Conservation (phyloP, 2,797 vertebrate species). For the Syngnathus rostellatus region DNA sequence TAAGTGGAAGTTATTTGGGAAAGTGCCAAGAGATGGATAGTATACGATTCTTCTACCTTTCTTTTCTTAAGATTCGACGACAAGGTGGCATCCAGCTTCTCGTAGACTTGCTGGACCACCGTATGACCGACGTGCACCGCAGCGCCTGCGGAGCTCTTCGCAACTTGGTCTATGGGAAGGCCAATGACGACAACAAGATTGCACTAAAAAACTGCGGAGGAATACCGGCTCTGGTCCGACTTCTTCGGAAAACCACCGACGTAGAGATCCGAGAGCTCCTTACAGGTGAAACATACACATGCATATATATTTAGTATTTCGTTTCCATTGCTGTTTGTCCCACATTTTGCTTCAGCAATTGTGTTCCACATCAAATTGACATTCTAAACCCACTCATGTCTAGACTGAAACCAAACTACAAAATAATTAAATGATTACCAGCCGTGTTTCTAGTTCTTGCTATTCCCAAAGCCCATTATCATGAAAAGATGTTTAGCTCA, state of each 20-base stretch:
- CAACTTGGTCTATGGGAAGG: conserved; percentile 94
- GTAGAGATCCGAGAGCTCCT: conserved; percentile 97
- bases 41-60: not conserved
- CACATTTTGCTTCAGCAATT: not conserved
- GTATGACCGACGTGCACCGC: conserved; percentile 95
- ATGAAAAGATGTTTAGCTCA: not conserved
- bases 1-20: too few relatives aligned
- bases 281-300: conserved; percentile 72
- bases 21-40: not conserved
- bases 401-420: not conserved
- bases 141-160: conserved; percentile 93
- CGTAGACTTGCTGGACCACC: conserved; percentile 93
- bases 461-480: not conserved
- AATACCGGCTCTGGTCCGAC: conserved; percentile 89
- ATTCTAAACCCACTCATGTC: not conserved
- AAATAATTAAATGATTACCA: not conserved
- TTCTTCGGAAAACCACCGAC: conserved; percentile 92
- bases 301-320: too few relatives aligned
- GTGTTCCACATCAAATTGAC: not conserved
- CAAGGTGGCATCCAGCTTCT: conserved; percentile 96
- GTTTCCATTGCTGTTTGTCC: too few relatives aligned
- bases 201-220: conserved; percentile 96
- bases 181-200: conserved; percentile 98
- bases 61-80: conserved; percentile 79
- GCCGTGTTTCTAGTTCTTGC: not conserved